Base-by-base conservation (phyloP, 1,140 invertebrate genomes). In the Drosophila littoralis region DNA sequence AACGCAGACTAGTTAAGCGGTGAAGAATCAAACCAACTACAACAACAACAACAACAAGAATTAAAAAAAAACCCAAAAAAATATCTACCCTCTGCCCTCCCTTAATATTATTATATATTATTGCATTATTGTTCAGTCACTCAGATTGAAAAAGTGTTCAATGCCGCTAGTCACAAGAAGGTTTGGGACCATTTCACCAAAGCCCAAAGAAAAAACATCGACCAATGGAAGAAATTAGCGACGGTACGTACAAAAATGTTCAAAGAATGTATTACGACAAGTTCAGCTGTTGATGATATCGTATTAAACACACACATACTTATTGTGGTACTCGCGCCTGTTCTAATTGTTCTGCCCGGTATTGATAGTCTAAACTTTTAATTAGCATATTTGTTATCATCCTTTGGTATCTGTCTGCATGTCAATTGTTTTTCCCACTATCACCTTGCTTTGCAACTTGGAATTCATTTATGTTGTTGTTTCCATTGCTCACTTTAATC, bases 161-260 rank as follows among this genome's bases (percentile, higher is more conserved):
- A 94, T 92, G 96, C 97, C 83, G 97, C 98, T 91, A 96, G 96
- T 93, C 97, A 98, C 94, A 98, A 99, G 96, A 98, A 98, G 94
- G 97, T 98, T 93, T 99, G 98, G 98, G 98, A 99, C 95, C 98
- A 99, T 95, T 99, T 99, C 95, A 98, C 97, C 93, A 99, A 99
- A 95, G 97, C 98, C 76, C 98, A 99, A 94, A 94, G 98, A 93
- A 99, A 98, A 95, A 98, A 98, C 94, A 98, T 99, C 94, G 97
- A 98, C 93, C 96, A 97, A 91, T 99, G 98, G 98, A 97, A 97
- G 94, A 98, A 98, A 94, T 97, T 98, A 94, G 96, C 97, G 60
- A 95, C 96, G 97, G 98, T 99, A 97, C 95, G 96, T 97, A 94
- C 93, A 81, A 89, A 88, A 81, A 61, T 81, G 82, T 85, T 88